Evolutionary conservation across 2,888 invertebrate species (phyloP).

Genomic region (Chloromyia formosa): DNA sequence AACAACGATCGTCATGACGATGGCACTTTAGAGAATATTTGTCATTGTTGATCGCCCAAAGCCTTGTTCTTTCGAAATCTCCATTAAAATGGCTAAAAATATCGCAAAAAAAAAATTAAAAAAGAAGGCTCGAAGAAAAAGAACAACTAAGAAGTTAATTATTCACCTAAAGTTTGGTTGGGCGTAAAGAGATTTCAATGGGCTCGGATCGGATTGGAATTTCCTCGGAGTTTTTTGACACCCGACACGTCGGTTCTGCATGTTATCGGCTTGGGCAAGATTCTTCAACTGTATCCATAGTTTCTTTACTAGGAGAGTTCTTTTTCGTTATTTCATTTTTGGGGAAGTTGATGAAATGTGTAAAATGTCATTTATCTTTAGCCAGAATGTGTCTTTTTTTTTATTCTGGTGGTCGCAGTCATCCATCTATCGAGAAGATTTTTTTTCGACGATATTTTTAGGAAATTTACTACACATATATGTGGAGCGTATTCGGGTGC

Average conservation of each 20-base stretch:
- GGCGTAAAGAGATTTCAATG: neutral
- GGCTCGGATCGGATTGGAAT: neutral
- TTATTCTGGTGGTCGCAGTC: no score
- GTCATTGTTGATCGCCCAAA: conserved; percentile 20
- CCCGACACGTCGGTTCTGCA: neutral
- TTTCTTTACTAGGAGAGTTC: neutral
- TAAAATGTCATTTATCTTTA: conserved; percentile 27
- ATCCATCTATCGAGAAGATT: no score
- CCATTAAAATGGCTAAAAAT: conserved; percentile 16
- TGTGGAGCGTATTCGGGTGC: no score
- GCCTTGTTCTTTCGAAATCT: neutral
- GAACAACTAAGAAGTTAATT: neutral
- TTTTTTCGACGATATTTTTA: no score
- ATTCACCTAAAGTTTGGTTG: neutral
- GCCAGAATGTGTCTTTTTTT: neutral
- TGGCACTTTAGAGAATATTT: conserved; percentile 19
- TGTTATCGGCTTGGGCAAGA: neutral
- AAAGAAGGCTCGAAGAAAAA: neutral
- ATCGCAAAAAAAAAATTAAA: neutral
- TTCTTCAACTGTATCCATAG: neutral
- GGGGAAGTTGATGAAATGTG: conserved; percentile 32
- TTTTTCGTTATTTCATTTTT: neutral
- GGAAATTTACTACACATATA: no score
- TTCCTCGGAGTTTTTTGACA: neutral
- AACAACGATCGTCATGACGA: neutral